Evolutionary conservation across 2,888 invertebrate genomes (phyloP).

Genomic region (Lamproptera curius): DNA sequence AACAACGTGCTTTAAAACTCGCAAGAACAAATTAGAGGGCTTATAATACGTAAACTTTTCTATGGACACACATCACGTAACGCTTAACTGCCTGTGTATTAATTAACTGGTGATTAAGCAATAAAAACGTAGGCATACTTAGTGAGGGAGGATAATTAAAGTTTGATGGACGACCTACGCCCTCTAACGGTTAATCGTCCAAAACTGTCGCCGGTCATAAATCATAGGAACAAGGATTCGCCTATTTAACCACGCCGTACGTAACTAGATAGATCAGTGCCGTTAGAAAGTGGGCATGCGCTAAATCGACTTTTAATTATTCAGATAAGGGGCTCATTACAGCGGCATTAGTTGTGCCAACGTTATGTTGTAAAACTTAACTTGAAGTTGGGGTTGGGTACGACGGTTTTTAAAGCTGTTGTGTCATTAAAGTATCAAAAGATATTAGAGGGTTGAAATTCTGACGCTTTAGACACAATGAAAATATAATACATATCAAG

Average conservation of each 20-base stretch:
- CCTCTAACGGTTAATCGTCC: slow-evolving; percentile 34
- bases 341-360: slow-evolving; percentile 63
- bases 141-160: not conserved
- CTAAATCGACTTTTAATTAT: slow-evolving; percentile 77
- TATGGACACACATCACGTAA: too few relatives aligned
- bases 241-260: slow-evolving; percentile 46
- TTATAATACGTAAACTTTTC: too few relatives aligned
- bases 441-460: too few relatives aligned
- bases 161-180: slow-evolving; percentile 3
- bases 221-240: slow-evolving; percentile 55
- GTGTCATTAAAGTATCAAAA: too few relatives aligned
- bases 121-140: not conserved
- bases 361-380: slow-evolving; percentile 46
- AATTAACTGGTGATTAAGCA: not conserved
- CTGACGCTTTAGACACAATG: too few relatives aligned
- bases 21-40: too few relatives aligned
- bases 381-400: slow-evolving; percentile 25
- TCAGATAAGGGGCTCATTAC: slow-evolving; percentile 73
- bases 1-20: too few relatives aligned
- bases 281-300: slow-evolving; percentile 58
- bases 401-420: slow-evolving; percentile 1
- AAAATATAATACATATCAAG: too few relatives aligned
- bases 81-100: too few relatives aligned
- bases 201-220: slow-evolving; percentile 37
- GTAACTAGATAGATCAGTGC: slow-evolving; percentile 35